Conservation (phyloP, 2,113 vertebrate genomes). For the Amia ocellicauda region DNA sequence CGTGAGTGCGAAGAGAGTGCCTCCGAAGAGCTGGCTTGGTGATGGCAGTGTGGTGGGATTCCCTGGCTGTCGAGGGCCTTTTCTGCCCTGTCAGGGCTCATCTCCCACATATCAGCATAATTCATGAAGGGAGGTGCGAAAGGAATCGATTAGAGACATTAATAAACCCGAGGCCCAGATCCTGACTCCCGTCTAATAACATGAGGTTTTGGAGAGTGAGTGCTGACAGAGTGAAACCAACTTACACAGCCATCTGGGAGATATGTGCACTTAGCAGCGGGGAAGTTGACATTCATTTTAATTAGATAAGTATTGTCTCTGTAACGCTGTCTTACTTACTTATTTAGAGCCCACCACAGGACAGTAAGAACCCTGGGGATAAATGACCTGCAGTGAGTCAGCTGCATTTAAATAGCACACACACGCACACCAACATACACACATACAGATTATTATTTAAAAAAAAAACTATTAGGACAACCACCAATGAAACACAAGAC, state of each 20-base stretch:
- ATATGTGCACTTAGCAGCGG: constrained; percentile 61
- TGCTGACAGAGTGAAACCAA: constrained; percentile 55
- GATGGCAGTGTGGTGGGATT: too few relatives aligned
- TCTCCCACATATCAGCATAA: constrained; percentile 3
- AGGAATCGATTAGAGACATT: constrained; percentile 44
- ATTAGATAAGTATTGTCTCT: constrained; percentile 62
- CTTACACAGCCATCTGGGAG: constrained; percentile 52
- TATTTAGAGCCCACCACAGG: constrained; percentile 23
- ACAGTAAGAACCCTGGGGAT: constrained; percentile 36
- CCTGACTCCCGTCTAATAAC: constrained; percentile 40
- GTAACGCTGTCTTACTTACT: constrained; percentile 32
- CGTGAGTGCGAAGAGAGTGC: too few relatives aligned
- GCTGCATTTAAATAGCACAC: background rate
- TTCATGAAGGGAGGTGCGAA: constrained; percentile 33
- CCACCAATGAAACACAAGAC: too few relatives aligned
- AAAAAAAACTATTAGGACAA: too few relatives aligned
- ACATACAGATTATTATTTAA: too few relatives aligned
- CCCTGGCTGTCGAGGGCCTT: too few relatives aligned
- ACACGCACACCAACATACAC: too few relatives aligned
- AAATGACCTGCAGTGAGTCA: constrained; percentile 42
- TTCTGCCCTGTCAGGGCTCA: constrained; percentile 5
- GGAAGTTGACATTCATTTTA: constrained; percentile 70
- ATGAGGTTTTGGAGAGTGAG: constrained; percentile 46
- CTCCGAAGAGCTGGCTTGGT: too few relatives aligned
- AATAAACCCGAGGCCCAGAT: constrained; percentile 35